Base-by-base conservation (phyloP, 2,113 vertebrate species). In the Tringa solitaria region DNA sequence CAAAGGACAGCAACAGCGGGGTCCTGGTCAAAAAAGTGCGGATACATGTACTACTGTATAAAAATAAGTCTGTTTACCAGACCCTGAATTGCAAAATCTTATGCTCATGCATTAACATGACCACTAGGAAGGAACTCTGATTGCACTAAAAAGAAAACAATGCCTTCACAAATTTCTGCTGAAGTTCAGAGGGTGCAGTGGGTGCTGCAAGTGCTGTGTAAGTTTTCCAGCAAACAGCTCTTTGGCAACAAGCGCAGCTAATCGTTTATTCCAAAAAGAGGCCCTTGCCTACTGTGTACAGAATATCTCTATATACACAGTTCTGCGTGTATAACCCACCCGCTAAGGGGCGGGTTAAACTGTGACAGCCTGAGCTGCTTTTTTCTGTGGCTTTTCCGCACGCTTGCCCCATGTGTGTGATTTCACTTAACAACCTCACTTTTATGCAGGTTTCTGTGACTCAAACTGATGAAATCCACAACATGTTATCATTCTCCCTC, bases 181-280 rank as follows among this genome's bases (percentile, higher is more conserved):
- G 50, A 54, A 70, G 60, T 89, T 87, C 73, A 68, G 72, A 50
- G 83, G 53, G 70, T 84, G 60, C 78, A 67, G 59, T 0, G 33
- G 22, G 54, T 45, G 72, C 69, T 84, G 69, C 24, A 61, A 86
- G 63, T 20, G 30, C 79, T 53, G 16, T 6, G 67, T 33, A n/a
- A 87, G 78, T 81, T 94, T 81, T 74, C 50, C 85, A 75, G 72
- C 17, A 1, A 94, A 12, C 35, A n/a, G 7, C 41, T 46, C 57
- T 87, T 86, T 84, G 88, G 84, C 88, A 92, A 84, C 90, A 64
- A 89, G 69, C 4, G 1, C 94, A 84, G 92, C 88, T 39, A 88
- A 89, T 94, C 12, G 14, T 84, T 95, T 95, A 78, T 96, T 86
- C 76, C 90, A 45, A 94, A 93, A 76, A 87, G 90, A 87, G 94